These are phyloP conservation scores for Xestoiulus laeticollis DNA, from an alignment of 2,888 invertebrate genomes.

Conservation along the genomic window DNA sequence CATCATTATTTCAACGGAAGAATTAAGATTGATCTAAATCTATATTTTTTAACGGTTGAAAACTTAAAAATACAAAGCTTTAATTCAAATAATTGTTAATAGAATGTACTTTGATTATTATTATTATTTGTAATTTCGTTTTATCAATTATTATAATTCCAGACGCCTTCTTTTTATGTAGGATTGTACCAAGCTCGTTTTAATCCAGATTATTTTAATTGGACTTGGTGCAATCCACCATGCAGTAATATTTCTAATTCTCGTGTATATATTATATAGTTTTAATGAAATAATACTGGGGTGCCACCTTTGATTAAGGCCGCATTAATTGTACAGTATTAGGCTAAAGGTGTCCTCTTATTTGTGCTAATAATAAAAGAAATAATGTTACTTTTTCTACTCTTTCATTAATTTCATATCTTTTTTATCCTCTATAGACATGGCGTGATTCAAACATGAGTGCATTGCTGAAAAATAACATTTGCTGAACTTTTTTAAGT, in stretches of 20 bases:
- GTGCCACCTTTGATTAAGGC: not conserved
- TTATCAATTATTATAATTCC: not conserved
- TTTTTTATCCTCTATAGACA: not conserved
- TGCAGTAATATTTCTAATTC: not conserved
- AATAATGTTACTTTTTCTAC: not conserved
- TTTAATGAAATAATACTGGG: not conserved
- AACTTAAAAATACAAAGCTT: not conserved
- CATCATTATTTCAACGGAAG: not conserved
- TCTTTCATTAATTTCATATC: not conserved
- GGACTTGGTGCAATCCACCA: not conserved
- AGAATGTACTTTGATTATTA: not conserved
- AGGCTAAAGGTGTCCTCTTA: not conserved
- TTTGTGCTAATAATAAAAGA: not conserved
- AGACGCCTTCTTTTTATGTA: not conserved
- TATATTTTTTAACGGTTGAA: slow-evolving; percentile 3
- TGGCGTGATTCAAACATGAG: not conserved
- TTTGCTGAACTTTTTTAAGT: too few relatives aligned
- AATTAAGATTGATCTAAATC: not conserved
- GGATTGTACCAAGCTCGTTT: not conserved
- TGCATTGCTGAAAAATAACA: too few relatives aligned
- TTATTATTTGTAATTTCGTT: not conserved
- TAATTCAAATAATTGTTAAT: not conserved
- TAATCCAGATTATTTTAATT: not conserved
- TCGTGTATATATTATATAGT: not conserved
- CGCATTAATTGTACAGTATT: slow-evolving; percentile 4